Base-by-base conservation (phyloP, 1,140 invertebrate genomes). In the Dreissena polymorpha region DNA sequence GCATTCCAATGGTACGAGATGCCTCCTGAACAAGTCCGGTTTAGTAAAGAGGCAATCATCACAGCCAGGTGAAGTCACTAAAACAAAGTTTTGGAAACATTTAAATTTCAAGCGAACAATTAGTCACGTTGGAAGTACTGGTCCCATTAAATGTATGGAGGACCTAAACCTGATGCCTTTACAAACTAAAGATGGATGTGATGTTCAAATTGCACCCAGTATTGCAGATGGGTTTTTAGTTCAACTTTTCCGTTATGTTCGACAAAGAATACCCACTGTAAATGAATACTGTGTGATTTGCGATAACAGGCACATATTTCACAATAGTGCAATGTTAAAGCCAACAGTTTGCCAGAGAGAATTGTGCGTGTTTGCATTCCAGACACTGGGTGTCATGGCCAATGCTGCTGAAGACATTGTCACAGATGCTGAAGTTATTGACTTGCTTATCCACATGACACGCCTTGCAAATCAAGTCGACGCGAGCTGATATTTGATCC, bases 211-310 rank as follows among this genome's bases (percentile, higher is more conserved):
- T 23, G 25, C 68, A 65, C 80, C 80, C 10, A 67, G 63, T 57
- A 55, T 83, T 25, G 49, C 57, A 14, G 80, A 83, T 21, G 80
- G 80, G 18, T 83, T 87, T 49, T 51, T 74, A 39, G 85, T 86
- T 10, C 86, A 92, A 88, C 21, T 92, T 16, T 91, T 88, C 70
- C 80, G 75, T 12, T 92, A 92, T 85, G 83, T 87, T 0, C 70
- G 85, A 67, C 89, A 92, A 69, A 85, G 91, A 80, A 84, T 92
- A 14, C 89, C 87, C n/a, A 92, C 90, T 14, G 69, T 92, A 51
- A 92, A 92, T 86, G 89, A 90, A 71, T 92, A 88, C 81, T 92
- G 91, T 86, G 90, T 91, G 49, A 85, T 92, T 29, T 92, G 91
- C 89, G 91, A 92, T 88, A 86, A 91, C 64, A 86, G 84, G 10